Conservation (phyloP, 2,113 vertebrate species). For the Rhizomys pruinosus region DNA sequence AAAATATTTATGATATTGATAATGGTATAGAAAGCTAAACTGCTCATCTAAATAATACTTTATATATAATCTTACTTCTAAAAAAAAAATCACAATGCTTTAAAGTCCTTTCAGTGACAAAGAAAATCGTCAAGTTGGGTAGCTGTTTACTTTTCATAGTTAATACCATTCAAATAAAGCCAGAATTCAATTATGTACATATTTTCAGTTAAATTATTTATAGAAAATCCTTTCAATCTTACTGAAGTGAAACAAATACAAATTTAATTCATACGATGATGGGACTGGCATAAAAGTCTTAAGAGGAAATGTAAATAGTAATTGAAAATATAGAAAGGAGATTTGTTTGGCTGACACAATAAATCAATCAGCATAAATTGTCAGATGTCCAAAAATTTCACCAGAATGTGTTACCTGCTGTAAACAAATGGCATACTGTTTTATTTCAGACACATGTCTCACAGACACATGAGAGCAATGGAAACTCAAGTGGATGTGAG, state of each 20-base stretch:
- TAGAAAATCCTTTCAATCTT: constrained; percentile 75
- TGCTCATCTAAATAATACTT: constrained; percentile 61
- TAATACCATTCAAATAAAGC: constrained; percentile 66
- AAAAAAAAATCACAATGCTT: constrained; percentile 49
- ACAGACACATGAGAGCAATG: neutral
- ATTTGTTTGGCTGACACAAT: constrained; percentile 71
- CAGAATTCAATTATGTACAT: constrained; percentile 70
- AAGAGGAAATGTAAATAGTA: constrained; percentile 72
- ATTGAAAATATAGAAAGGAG: constrained; percentile 74
- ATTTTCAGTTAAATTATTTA: constrained; percentile 70
- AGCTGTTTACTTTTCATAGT: constrained; percentile 64
- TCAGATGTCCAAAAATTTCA: constrained; percentile 54
- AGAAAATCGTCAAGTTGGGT: constrained; percentile 21
- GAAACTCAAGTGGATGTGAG: neutral
- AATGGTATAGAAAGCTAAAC: constrained; percentile 75
- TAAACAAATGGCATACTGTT: constrained; percentile 25
- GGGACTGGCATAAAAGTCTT: constrained; percentile 75
- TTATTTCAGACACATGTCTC: neutral
- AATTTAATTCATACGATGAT: constrained; percentile 77
- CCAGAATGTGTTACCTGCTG: neutral
- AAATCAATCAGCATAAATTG: constrained; percentile 79
- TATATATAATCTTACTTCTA: constrained; percentile 39
- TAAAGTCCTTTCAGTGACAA: constrained; percentile 49
- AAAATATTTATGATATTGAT: constrained; percentile 59
- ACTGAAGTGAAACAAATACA: constrained; percentile 76